phyloP scores from a whole-genome alignment of 37 sponge, comb jelly and placozoan species.

The Aphrocallistes beatrix region DNA sequence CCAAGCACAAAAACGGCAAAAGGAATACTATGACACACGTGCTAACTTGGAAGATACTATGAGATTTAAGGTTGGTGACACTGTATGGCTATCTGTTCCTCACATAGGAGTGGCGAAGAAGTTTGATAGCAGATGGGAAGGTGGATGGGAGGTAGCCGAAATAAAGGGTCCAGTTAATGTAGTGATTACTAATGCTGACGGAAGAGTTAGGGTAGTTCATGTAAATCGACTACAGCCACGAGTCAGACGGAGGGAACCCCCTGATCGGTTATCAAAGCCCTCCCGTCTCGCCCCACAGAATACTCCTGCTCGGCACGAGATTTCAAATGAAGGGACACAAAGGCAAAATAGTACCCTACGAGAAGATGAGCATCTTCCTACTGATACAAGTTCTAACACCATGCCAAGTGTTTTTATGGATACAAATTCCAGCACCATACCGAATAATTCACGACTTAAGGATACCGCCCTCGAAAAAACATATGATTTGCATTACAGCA shows the following conservation, averaged over 20 bases:
- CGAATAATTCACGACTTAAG: too few relatives aligned
- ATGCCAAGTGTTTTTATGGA: too few relatives aligned
- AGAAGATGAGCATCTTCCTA: too few relatives aligned
- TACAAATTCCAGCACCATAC: too few relatives aligned
- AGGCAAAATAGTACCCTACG: too few relatives aligned
- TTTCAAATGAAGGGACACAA: too few relatives aligned
- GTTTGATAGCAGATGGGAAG: slow-evolving; percentile 50
- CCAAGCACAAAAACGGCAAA: neutral
- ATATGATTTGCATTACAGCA: too few relatives aligned
- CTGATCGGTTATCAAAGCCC: too few relatives aligned
- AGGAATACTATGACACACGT: neutral
- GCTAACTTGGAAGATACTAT: neutral
- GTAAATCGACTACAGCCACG: slow-evolving; percentile 22
- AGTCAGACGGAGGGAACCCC: neutral
- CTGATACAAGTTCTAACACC: too few relatives aligned
- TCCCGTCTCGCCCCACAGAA: too few relatives aligned
- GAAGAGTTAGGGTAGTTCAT: slow-evolving; percentile 21
- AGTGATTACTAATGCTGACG: slow-evolving; percentile 25
- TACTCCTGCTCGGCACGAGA: too few relatives aligned
- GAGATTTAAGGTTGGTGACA: slow-evolving; percentile 25
- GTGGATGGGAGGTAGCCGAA: slow-evolving; percentile 29
- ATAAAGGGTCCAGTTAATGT: slow-evolving; percentile 21
- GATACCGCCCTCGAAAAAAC: too few relatives aligned
- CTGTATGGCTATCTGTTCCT: slow-evolving; percentile 44
- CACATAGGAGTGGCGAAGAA: slow-evolving; percentile 32